Evolutionary conservation across 2,113 vertebrate genomes (phyloP).

Genomic region (Acrocephalus arundinaceus): DNA sequence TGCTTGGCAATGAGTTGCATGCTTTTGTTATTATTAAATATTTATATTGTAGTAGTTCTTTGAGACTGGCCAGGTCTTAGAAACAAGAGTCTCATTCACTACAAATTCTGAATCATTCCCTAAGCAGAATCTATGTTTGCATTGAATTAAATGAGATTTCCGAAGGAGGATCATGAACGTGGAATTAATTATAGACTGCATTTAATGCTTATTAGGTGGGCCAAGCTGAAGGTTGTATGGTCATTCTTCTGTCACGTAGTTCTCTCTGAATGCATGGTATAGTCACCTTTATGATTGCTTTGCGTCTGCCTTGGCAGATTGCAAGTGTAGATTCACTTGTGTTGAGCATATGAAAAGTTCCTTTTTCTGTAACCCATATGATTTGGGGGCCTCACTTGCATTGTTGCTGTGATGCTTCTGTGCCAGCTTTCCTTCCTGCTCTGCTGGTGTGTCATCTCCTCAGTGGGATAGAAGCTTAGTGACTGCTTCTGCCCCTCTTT

Average conservation of each 20-base stretch:
- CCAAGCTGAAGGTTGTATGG: neutral
- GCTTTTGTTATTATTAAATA: slow-evolving; percentile 51
- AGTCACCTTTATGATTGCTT: neutral
- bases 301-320: neutral
- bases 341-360: neutral
- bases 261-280: neutral
- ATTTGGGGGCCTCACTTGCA: neutral
- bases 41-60: slow-evolving; percentile 46
- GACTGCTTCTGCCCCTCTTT: neutral
- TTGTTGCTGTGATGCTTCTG: neutral
- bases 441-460: neutral
- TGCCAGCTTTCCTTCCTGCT: neutral
- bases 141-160: neutral
- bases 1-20: slow-evolving; percentile 35
- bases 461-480: neutral
- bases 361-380: neutral
- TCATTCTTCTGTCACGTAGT: neutral
- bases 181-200: neutral
- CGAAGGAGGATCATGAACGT: neutral
- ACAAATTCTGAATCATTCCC: neutral
- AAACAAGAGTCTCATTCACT: slow-evolving; percentile 41
- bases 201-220: neutral
- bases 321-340: neutral
- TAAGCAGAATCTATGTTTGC: neutral
- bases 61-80: slow-evolving; percentile 26